Conservation (phyloP, 2,113 vertebrate genomes). For the Prinia subflava region DNA sequence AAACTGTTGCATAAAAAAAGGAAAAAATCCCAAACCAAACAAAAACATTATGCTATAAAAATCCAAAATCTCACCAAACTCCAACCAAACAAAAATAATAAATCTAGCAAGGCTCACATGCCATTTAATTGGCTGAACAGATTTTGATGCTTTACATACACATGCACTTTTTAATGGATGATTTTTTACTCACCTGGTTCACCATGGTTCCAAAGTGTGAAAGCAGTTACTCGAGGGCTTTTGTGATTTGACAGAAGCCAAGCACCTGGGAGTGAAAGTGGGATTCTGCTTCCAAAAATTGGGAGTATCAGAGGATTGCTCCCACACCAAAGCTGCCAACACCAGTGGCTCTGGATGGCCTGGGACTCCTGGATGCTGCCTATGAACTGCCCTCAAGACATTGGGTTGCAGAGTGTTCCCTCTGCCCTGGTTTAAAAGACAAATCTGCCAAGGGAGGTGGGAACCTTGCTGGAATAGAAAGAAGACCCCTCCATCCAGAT, state of each 20-base stretch:
- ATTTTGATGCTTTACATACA: background rate
- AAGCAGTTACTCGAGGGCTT: background rate
- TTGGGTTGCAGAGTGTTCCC: background rate
- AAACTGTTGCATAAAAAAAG: background rate
- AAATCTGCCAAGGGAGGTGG: background rate
- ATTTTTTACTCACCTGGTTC: background rate
- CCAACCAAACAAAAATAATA: background rate
- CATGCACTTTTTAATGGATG: background rate
- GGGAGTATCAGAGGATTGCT: background rate
- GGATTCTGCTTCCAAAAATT: fast-evolving
- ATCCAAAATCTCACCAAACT: background rate
- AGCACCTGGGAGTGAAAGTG: fast-evolving
- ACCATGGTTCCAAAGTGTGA: background rate
- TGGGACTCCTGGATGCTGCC: background rate
- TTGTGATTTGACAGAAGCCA: background rate
- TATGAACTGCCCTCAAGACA: background rate
- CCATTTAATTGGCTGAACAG: background rate
- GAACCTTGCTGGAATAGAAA: background rate
- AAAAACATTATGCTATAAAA: background rate
- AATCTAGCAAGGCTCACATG: background rate
- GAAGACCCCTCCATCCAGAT: background rate
- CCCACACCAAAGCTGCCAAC: background rate
- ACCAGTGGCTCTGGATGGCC: background rate
- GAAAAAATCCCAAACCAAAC: background rate
- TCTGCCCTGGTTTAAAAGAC: background rate